Evolutionary conservation across 2,888 invertebrate genomes (phyloP).

Genomic region (Malthinus flaveolus): DNA sequence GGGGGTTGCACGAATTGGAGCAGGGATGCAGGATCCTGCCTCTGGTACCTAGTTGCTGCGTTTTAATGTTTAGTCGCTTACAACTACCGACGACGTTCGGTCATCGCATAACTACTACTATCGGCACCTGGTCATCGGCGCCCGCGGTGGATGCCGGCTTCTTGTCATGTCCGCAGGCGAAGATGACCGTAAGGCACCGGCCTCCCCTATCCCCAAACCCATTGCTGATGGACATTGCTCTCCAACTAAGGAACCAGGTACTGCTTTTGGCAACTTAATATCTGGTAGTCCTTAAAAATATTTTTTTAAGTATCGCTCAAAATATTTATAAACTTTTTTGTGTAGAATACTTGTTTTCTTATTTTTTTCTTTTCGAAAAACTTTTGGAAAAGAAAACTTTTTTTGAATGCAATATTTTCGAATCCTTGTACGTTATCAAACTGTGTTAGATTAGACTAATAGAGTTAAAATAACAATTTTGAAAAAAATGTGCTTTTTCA

Average conservation of each 20-base stretch:
- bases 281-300: slow-evolving; percentile 26
- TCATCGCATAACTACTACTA: slow-evolving; percentile 44
- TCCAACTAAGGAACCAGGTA: slow-evolving; percentile 52
- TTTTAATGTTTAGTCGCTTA: slow-evolving; percentile 37
- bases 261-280: slow-evolving; percentile 20
- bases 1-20: slow-evolving; percentile 33
- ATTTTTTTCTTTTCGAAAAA: no score
- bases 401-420: no score
- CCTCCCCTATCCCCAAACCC: slow-evolving; percentile 45
- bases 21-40: no score
- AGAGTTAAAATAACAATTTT: not conserved
- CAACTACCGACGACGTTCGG: slow-evolving; percentile 31
- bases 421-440: no score
- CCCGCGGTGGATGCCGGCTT: slow-evolving; percentile 47
- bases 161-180: slow-evolving; percentile 50
- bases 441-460: not conserved
- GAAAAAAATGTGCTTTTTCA: slow-evolving; percentile 1
- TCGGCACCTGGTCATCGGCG: slow-evolving; percentile 44
- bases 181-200: slow-evolving; percentile 49
- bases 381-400: no score
- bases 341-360: no score
- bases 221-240: slow-evolving; percentile 54
- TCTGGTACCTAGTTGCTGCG: no score
- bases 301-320: not conserved
- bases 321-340: not conserved